These are phyloP conservation scores for Pristionchus mayeri DNA, from an alignment of 2,888 invertebrate genomes.

Conservation along the genomic window DNA sequence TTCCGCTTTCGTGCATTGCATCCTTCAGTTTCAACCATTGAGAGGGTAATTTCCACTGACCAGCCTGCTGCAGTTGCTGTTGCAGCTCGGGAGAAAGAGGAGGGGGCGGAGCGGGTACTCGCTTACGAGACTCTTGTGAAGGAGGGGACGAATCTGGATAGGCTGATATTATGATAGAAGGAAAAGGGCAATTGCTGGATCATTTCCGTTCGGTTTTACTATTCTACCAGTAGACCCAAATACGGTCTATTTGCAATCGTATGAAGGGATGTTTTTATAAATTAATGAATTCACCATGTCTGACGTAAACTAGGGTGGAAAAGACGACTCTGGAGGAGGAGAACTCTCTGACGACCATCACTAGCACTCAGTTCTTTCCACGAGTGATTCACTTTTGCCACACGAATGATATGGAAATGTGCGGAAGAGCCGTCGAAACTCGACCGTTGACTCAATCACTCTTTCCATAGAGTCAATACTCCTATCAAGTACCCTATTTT, in stretches of 20 bases:
- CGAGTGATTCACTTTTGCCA: slow-evolving; percentile 20
- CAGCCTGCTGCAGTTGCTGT: neutral
- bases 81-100: slow-evolving; percentile 13
- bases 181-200: too few relatives aligned
- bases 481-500: slow-evolving; percentile 3
- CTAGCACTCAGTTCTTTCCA: slow-evolving; percentile 15
- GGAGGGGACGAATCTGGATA: neutral
- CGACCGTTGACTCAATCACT: neutral
- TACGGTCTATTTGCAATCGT: neutral
- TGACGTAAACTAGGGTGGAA: slow-evolving; percentile 26
- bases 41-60: neutral
- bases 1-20: too few relatives aligned
- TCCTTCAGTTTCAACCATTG: too few relatives aligned
- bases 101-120: neutral
- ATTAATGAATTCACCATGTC: neutral
- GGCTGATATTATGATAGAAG: neutral
- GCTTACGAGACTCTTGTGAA: neutral
- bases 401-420: slow-evolving; percentile 39
- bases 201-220: too few relatives aligned
- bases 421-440: slow-evolving; percentile 34
- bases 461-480: slow-evolving; percentile 1
- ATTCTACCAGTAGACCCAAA: too few relatives aligned
- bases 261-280: neutral
- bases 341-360: slow-evolving; percentile 8
- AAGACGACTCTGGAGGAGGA: neutral